Evolutionary conservation across 2,888 invertebrate species (phyloP), one percentile per base, ranked within the genome.

Genomic region (Aleiodes alternator): DNA sequence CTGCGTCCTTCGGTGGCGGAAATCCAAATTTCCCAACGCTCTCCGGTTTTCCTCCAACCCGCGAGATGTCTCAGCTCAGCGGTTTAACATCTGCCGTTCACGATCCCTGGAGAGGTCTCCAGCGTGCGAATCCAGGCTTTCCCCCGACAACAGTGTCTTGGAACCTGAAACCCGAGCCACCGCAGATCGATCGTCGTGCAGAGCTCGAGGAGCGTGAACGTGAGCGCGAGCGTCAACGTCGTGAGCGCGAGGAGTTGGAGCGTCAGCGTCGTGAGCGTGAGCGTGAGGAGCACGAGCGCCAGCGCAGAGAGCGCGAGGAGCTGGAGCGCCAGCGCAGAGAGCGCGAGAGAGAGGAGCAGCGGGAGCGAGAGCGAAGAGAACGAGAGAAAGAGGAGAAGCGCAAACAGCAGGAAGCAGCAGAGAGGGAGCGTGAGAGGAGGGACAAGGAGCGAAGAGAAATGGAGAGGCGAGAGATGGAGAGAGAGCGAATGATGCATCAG

Each of bases 91-190:
- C 89, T 69, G 85, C 90, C 12, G 90, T 91, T 69, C 93, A 93
- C 84, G 94, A 94, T 90, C 93, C 94, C 7, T 94, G 94, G 94
- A 91, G 94, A 89, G 92, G 93, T 77, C 85, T 94, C 73, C 93
- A 93, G 86, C 91, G 94, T 69, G 91, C 92, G 9, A 92, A 93
- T 51, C 89, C 91, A 9, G 91, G 91, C 34, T 93, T 92, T 83
- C 93, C 92, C 9, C 90, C 90, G 8, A 90, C 91, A 29, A 90
- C 92, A 16, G 90, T 91, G 11, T 91, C 92, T 3, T 95, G 94
- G 94, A 90, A 92, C 31, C 87, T 94, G 61, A 94, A 94, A 86
- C 92, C 94, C 0, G 94, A 94, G 87, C 93, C 94, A 3, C 90
- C 91, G 0, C 90, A 93, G 66, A 90, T 92, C 78, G 93, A 93